Conservation (phyloP, 2,797 vertebrate species). For the Paratrypauchen microcephalus region DNA sequence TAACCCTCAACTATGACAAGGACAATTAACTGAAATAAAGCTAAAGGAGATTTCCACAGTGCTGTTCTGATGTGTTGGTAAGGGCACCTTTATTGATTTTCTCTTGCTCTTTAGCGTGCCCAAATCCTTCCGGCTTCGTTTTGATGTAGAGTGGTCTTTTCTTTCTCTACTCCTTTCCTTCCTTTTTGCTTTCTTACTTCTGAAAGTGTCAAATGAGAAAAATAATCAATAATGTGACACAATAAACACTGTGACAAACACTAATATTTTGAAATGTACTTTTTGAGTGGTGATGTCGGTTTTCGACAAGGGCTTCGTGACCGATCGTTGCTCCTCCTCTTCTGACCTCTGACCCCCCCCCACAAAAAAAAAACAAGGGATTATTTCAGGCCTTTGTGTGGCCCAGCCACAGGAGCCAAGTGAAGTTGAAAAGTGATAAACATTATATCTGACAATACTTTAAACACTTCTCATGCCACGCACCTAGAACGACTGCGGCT, state of each 20-base stretch:
- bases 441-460: background rate
- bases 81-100: conserved; percentile 48
- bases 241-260: background rate
- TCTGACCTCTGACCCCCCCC: conserved; percentile 75
- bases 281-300: conserved; percentile 84
- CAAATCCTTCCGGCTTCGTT: conserved; percentile 84
- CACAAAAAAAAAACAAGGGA: background rate
- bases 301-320: conserved; percentile 85
- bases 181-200: conserved; percentile 89
- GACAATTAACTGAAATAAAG: background rate
- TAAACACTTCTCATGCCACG: background rate
- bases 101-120: conserved; percentile 75
- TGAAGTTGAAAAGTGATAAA: background rate
- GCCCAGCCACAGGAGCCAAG: background rate
- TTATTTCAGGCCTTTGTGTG: background rate
- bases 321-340: conserved; percentile 84
- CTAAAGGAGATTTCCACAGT: background rate
- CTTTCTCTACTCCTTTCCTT: conserved; percentile 83
- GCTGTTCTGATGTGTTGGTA: background rate
- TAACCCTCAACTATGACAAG: background rate
- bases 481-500: conserved; percentile 88
- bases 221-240: background rate
- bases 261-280: conserved; percentile 56
- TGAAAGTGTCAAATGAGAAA: conserved; percentile 42
- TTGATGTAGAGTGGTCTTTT: conserved; percentile 81